Evolutionary conservation across 2,113 vertebrate species (phyloP).

Genomic region (Corvus cornix): DNA sequence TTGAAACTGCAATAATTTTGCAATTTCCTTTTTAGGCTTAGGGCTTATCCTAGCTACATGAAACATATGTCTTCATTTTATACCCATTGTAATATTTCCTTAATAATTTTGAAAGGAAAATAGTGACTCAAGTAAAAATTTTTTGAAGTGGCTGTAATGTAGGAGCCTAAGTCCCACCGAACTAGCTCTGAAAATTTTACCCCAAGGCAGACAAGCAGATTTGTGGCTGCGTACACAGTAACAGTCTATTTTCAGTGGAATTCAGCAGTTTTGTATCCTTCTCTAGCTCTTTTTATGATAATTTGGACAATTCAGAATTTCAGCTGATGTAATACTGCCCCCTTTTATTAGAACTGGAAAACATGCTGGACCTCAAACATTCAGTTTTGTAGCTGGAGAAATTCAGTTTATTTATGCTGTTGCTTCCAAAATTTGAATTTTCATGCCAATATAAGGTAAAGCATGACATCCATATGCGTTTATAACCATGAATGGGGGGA

Average conservation of each 20-base stretch:
- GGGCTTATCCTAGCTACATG: neutral
- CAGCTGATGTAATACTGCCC: conserved; percentile 69
- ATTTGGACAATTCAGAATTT: conserved; percentile 43
- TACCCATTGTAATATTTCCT: neutral
- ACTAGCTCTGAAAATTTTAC: conserved; percentile 20
- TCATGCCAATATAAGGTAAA: conserved; percentile 61
- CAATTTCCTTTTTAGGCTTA: neutral
- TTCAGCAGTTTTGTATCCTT: conserved; percentile 6
- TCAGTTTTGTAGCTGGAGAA: neutral
- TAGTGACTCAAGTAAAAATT: neutral
- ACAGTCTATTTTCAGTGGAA: conserved; percentile 24
- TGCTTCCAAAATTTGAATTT: conserved; percentile 49
- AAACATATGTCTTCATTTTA: neutral
- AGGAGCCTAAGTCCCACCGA: neutral
- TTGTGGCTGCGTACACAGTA: neutral
- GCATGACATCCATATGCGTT: conserved; percentile 64
- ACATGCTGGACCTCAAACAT: conserved; percentile 12
- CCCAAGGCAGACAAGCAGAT: neutral
- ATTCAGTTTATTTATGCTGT: conserved; percentile 30
- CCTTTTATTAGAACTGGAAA: conserved; percentile 72
- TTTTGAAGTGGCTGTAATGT: neutral
- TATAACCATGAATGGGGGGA: conserved; percentile 51
- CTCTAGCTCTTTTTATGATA: neutral
- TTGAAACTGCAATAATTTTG: neutral
- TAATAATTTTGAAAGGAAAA: neutral